Percentiles rank a stretch among this genome's conserved stretches.
phyloP scores from a whole-genome alignment of 2,888 invertebrate species.

The Drosophila multiciliata region DNA sequence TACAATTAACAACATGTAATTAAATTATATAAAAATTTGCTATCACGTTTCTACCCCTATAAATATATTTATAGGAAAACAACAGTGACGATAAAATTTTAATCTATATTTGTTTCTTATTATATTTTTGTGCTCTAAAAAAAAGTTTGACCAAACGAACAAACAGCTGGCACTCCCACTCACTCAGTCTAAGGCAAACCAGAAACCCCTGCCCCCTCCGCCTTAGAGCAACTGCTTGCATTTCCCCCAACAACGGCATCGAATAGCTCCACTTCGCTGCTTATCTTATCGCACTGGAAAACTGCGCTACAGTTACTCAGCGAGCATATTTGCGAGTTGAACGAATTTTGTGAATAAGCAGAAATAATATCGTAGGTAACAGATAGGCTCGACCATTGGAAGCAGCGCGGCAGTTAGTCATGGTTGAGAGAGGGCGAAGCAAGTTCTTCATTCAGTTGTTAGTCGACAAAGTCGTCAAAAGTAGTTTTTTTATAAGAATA shows the following conservation, averaged over 20 bases:
- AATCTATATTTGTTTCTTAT: neutral
- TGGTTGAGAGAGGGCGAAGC: constrained; percentile 4
- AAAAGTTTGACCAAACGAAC: neutral
- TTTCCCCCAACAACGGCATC: constrained; percentile 42
- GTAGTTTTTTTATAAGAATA: neutral
- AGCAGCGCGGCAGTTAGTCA: constrained; percentile 61
- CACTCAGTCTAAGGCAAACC: constrained; percentile 19
- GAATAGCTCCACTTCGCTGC: constrained; percentile 50
- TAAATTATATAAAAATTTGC: neutral
- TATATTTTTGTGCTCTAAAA: neutral
- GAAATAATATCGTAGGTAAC: neutral
- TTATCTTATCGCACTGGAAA: constrained; percentile 72
- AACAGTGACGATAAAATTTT: neutral
- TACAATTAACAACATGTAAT: neutral
- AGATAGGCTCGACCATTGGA: constrained; percentile 35
- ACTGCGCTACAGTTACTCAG: constrained; percentile 28
- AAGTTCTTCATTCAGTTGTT: constrained; percentile 27
- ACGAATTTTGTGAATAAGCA: neutral
- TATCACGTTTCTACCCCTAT: neutral
- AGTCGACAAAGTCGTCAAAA: constrained; percentile 30
- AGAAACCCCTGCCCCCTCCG: neutral
- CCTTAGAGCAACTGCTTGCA: constrained; percentile 17
- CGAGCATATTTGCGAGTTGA: neutral
- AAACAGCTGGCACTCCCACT: constrained; percentile 10
- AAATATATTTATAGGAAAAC: neutral